Evolutionary conservation across 2,888 invertebrate genomes (phyloP).

Genomic region (Caenorhabditis sp.): DNA sequence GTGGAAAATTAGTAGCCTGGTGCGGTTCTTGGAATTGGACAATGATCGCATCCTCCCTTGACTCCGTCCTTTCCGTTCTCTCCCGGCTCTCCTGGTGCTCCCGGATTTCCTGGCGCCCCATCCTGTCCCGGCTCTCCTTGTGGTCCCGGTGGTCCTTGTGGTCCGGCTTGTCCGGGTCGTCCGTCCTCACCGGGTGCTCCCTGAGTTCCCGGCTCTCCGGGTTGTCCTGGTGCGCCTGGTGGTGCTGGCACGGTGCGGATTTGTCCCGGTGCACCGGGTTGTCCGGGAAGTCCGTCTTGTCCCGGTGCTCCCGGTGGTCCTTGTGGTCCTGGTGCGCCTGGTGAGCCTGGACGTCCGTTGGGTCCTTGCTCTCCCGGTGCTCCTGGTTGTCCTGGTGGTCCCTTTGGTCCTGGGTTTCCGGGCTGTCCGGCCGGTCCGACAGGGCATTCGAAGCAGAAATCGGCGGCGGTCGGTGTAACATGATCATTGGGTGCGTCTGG

Average conservation of each 20-base stretch:
- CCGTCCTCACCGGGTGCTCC: conserved; percentile 58
- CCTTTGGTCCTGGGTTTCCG: conserved; percentile 60
- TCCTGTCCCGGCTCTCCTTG: conserved; percentile 54
- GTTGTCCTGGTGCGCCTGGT: conserved; percentile 59
- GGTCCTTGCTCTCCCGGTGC: conserved; percentile 56
- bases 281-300: conserved; percentile 61
- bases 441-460: conserved; percentile 60
- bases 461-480: conserved; percentile 47
- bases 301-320: conserved; percentile 60
- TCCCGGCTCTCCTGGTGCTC: conserved; percentile 57
- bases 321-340: conserved; percentile 60
- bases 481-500: conserved; percentile 56
- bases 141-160: conserved; percentile 55
- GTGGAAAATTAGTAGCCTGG: conserved; percentile 30
- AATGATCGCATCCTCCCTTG: conserved; percentile 56
- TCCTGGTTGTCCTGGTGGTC: conserved; percentile 55
- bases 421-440: conserved; percentile 59
- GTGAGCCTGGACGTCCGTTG: conserved; percentile 58
- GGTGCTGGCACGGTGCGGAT: conserved; percentile 55
- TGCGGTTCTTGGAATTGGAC: conserved; percentile 49
- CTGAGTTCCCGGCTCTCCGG: conserved; percentile 57
- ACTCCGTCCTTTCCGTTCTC: conserved; percentile 52
- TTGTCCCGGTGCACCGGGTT: conserved; percentile 58
- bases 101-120: conserved; percentile 53
- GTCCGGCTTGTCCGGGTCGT: conserved; percentile 51